phyloP scores from a whole-genome alignment of 2,113 vertebrate species.

The Halcyon senegalensis region DNA sequence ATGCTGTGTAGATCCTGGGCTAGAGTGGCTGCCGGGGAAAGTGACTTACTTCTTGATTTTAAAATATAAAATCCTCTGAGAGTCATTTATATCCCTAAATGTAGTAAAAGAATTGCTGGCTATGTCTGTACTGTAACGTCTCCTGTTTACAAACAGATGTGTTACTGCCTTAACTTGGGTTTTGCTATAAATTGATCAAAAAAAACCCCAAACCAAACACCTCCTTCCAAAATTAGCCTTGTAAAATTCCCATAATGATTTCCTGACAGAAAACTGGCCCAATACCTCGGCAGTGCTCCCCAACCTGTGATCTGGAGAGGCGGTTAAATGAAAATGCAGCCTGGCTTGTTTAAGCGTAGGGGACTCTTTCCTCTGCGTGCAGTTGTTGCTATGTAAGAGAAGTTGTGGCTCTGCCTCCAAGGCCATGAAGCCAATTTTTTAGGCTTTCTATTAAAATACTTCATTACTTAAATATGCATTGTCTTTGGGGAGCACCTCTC shows the following conservation, averaged over 20 bases:
- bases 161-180: background rate
- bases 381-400: constrained; percentile 45
- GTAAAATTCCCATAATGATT: background rate
- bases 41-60: background rate
- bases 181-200: constrained; percentile 39
- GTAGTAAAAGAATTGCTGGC: background rate
- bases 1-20: background rate
- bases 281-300: background rate
- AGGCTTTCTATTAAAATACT: constrained; percentile 48
- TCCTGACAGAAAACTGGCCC: background rate
- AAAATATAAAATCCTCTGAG: background rate
- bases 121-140: background rate
- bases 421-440: constrained; percentile 40
- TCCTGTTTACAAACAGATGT: constrained; percentile 33
- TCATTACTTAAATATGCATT: constrained; percentile 64
- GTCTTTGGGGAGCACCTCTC: constrained; percentile 44
- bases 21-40: background rate
- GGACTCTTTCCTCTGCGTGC: background rate
- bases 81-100: background rate
- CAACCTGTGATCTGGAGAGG: constrained; percentile 14
- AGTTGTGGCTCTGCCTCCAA: background rate
- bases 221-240: background rate
- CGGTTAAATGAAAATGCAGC: background rate
- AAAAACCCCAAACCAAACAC: background rate
- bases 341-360: background rate